Percentiles rank a stretch among this genome's conserved stretches.
Evolutionary conservation across 1,140 invertebrate genomes (phyloP).

Genomic region (Drosophila tristis): DNA sequence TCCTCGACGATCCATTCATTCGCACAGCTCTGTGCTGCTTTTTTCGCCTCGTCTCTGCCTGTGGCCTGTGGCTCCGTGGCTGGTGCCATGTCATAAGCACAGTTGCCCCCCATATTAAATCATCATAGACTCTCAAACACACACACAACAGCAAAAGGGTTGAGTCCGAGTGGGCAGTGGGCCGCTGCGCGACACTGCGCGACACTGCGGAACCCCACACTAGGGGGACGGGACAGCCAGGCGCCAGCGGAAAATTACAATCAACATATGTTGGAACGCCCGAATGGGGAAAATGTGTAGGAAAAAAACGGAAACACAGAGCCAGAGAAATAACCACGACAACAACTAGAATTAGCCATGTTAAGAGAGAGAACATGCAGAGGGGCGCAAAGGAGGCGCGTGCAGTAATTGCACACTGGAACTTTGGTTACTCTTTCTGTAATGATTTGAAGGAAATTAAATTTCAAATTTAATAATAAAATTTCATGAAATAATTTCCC

Average conservation of each 20-base stretch:
- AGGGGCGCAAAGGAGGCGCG: background rate
- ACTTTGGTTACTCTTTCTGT: background rate
- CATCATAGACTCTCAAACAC: slow-evolving; percentile 33
- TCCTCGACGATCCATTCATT: slow-evolving; percentile 19
- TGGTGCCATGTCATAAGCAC: slow-evolving; percentile 47
- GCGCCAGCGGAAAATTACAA: slow-evolving; percentile 71
- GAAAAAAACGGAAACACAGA: too few relatives aligned
- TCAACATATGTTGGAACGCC: slow-evolving; percentile 68
- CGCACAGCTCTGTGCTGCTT: slow-evolving; percentile 51
- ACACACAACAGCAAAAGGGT: slow-evolving; percentile 64
- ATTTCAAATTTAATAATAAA: too few relatives aligned
- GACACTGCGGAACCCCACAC: slow-evolving; percentile 2
- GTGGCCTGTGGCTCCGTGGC: slow-evolving; percentile 20
- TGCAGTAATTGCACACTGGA: background rate
- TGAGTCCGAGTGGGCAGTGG: slow-evolving; percentile 41
- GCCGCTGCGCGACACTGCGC: slow-evolving; percentile 3
- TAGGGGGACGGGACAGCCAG: slow-evolving; percentile 9
- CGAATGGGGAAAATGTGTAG: slow-evolving; percentile 34
- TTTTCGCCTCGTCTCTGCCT: slow-evolving; percentile 40
- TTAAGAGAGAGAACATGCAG: slow-evolving; percentile 4
- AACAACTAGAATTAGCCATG: slow-evolving; percentile 52
- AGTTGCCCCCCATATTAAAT: slow-evolving; percentile 51
- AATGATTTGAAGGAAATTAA: too few relatives aligned
- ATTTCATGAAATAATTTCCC: too few relatives aligned
- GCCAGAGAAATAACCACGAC: slow-evolving; percentile 25